A percentile compares a stretch with the other conserved stretches of the same genome.
phyloP scores from a whole-genome alignment of 2,888 invertebrate genomes.

The Cynaeus angustus region DNA sequence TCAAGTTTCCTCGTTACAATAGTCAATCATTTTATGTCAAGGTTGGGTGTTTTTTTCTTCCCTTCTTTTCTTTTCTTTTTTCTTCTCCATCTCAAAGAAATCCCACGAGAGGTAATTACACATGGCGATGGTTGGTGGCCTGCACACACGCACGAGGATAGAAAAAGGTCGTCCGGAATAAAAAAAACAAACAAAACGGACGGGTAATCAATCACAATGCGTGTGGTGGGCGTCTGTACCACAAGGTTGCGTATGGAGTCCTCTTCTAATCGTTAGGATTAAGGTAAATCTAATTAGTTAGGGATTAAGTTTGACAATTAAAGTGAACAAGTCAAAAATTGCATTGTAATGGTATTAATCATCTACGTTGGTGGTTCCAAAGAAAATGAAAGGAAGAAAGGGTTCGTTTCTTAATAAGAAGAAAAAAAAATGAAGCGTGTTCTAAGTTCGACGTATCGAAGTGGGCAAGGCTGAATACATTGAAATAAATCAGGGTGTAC shows the following conservation, averaged over 20 bases:
- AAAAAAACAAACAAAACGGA: conserved; percentile 3
- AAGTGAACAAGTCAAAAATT: background rate
- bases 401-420: too few relatives aligned
- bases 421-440: background rate
- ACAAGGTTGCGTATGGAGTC: conserved; percentile 6
- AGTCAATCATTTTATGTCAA: conserved; percentile 30
- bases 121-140: background rate
- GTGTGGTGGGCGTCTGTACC: conserved; percentile 9
- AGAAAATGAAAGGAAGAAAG: too few relatives aligned
- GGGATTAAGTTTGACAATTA: background rate
- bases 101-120: conserved; percentile 36
- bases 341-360: background rate
- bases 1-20: conserved; percentile 26
- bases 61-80: background rate
- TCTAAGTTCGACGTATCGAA: conserved; percentile 11
- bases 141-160: conserved; percentile 2
- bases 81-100: conserved; percentile 12
- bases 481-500: conserved; percentile 36
- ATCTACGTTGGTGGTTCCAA: conserved; percentile 8
- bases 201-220: conserved; percentile 18
- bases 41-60: conserved; percentile 6
- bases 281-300: conserved; percentile 6
- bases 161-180: conserved; percentile 11
- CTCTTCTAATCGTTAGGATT: conserved; percentile 7
- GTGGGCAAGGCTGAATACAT: conserved; percentile 32